A percentile compares a stretch with the other conserved stretches of the same genome.
These are phyloP conservation scores for Argyresthia goedartella DNA, from an alignment of 2,888 invertebrate genomes.

Conservation along the genomic window DNA sequence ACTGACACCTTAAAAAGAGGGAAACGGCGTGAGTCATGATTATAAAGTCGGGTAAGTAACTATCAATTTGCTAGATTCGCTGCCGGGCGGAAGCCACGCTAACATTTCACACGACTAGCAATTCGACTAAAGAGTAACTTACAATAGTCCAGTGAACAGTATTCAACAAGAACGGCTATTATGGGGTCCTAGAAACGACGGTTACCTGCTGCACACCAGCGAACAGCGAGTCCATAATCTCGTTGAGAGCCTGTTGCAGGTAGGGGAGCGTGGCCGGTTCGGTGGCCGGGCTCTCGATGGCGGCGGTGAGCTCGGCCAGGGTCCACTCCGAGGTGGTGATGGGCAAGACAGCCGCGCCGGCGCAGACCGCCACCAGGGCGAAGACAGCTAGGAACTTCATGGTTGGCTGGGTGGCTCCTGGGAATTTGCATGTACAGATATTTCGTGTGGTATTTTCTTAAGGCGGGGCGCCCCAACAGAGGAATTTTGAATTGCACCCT, in stretches of 20 bases:
- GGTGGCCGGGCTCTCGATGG: constrained; percentile 12
- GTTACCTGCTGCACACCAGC: constrained; percentile 12
- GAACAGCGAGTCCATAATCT: constrained; percentile 16
- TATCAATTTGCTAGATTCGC: constrained; percentile 15
- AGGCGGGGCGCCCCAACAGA: no score
- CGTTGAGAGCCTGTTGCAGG: constrained; percentile 21
- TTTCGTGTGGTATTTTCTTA: no score
- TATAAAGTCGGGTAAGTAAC: no score
- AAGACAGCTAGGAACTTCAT: background rate
- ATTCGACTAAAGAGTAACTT: background rate
- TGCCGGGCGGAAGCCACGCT: no score
- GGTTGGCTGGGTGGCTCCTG: background rate
- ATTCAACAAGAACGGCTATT: no score
- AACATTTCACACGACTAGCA: background rate
- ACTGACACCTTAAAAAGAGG: constrained; percentile 20
- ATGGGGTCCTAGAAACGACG: background rate
- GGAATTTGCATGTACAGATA: no score
- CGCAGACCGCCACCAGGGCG: background rate
- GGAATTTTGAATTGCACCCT: no score
- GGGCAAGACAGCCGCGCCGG: constrained; percentile 2
- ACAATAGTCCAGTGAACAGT: no score
- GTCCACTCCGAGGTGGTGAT: constrained; percentile 19
- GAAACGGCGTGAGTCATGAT: no score
- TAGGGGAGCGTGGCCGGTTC: constrained; percentile 16
- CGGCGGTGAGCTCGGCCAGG: background rate